These are phyloP conservation scores for Paramormyrops kingsleyae DNA, from an alignment of 2,113 vertebrate genomes.

Conservation along the genomic window DNA sequence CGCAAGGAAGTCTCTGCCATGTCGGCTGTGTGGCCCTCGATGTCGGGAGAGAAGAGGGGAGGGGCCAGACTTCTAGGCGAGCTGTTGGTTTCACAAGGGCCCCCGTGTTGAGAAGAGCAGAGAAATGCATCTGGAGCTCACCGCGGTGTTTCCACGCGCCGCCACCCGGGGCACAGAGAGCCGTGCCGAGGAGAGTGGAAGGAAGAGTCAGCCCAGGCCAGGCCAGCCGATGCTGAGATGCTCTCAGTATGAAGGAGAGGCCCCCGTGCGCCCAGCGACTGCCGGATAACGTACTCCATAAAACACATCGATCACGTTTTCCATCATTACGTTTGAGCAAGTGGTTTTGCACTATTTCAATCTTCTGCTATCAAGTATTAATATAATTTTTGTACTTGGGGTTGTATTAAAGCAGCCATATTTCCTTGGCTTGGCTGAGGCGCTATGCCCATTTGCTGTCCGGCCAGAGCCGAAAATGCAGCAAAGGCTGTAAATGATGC, in stretches of 20 bases:
- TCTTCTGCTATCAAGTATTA: not conserved
- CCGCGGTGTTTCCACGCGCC: not conserved
- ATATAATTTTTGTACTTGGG: not conserved
- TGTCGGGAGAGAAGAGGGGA: not conserved
- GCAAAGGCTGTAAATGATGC: not conserved
- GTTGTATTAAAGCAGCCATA: not conserved
- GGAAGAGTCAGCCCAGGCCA: not conserved
- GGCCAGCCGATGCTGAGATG: not conserved
- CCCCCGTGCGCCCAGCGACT: not conserved
- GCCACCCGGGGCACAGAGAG: not conserved
- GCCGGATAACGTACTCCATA: not conserved
- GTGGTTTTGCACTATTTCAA: not conserved
- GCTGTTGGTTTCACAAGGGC: not conserved
- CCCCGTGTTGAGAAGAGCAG: not conserved
- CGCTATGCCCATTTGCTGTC: not conserved
- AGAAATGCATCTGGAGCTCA: not conserved
- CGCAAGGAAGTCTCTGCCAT: not conserved
- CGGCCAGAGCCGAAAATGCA: not conserved
- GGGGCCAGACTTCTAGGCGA: not conserved
- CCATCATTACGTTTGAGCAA: not conserved
- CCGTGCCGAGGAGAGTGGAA: not conserved
- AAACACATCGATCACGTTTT: not conserved
- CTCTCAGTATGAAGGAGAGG: not conserved
- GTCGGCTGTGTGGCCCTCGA: not conserved
- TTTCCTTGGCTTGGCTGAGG: not conserved